Evolutionary conservation across 2,888 invertebrate genomes (phyloP), one percentile per base, ranked within the genome.

Genomic region (Oxycera nigricornis): DNA sequence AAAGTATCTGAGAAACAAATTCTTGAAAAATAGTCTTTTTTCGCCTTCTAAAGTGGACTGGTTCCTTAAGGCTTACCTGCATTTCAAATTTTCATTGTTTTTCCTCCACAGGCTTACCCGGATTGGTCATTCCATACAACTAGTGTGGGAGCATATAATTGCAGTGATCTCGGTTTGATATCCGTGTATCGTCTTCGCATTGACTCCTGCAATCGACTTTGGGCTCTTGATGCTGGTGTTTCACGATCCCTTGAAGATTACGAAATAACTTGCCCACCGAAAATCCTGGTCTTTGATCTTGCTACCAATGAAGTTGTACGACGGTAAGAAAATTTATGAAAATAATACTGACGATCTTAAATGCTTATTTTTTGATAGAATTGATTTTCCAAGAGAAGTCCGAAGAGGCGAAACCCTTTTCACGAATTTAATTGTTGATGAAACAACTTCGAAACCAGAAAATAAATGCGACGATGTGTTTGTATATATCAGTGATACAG

Each of bases 181-280:
- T 94, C 94, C 0, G 93, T 94, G 55, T 94, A 94, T 86, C 88
- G 94, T 26, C 84, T 91, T 65, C 89, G 91, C 20, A 87, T 90
- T 35, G 94, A 94, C 83, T 89, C 91, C n/a, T 94, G 94, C 85
- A 92, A 94, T 83, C 87, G 94, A 20, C 86, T 94, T 2, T 94
- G 94, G 94, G 91, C 92, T 1, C 85, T 94, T 74, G 94, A 95
- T 84, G 90, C 93, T 1, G 94, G 79, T 78, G 87, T 81, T 84
- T 89, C 79, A 0, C 81, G 86, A 1, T 91, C 91, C 0, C 81
- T 91, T 62, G 91, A 90, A 76, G 89, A 91, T 77, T 91, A 90
- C 80, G 87, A 86, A 67, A 83, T 87, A 11, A 87, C 89, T 14
- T 95, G 94, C 81, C 92, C 92, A 0, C 94, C 94, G 2, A 94